Evolutionary conservation across 2,797 vertebrate species (phyloP).

Genomic region (Helicolenus hilgendorfi): DNA sequence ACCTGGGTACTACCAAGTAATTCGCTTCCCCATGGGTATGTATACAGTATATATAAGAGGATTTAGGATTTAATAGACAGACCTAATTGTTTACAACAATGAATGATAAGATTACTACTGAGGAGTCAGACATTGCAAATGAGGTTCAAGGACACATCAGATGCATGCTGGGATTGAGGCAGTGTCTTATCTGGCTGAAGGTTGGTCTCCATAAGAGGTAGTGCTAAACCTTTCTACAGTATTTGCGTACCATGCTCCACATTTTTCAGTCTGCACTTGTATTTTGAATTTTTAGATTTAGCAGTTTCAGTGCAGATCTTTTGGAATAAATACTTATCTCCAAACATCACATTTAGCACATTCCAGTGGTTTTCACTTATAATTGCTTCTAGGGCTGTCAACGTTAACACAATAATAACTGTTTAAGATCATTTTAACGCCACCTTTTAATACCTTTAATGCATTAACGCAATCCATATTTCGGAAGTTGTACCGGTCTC

Average conservation of each 20-base stretch:
- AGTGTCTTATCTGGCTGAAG: neutral
- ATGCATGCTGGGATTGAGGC: neutral
- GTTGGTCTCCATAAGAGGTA: neutral
- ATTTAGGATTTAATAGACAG: neutral
- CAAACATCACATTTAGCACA: neutral
- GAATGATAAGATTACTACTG: neutral
- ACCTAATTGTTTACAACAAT: neutral
- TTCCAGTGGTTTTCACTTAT: neutral
- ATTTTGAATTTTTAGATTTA: neutral
- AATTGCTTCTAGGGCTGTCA: neutral
- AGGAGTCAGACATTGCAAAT: neutral
- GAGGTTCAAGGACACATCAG: neutral
- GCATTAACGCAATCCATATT: too few relatives aligned
- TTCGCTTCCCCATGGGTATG: slow-evolving; percentile 99
- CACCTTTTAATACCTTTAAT: too few relatives aligned
- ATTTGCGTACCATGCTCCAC: neutral
- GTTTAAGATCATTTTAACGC: too few relatives aligned
- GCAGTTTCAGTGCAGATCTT: neutral
- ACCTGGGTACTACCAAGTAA: slow-evolving; percentile 99
- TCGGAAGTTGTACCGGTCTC: too few relatives aligned
- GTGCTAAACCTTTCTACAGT: neutral
- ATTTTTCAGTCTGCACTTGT: neutral
- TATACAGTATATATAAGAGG: slow-evolving; percentile 14
- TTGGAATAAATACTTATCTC: neutral
- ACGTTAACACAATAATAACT: too few relatives aligned